Conservation (phyloP, 2,113 vertebrate species). For the Naja naja region DNA sequence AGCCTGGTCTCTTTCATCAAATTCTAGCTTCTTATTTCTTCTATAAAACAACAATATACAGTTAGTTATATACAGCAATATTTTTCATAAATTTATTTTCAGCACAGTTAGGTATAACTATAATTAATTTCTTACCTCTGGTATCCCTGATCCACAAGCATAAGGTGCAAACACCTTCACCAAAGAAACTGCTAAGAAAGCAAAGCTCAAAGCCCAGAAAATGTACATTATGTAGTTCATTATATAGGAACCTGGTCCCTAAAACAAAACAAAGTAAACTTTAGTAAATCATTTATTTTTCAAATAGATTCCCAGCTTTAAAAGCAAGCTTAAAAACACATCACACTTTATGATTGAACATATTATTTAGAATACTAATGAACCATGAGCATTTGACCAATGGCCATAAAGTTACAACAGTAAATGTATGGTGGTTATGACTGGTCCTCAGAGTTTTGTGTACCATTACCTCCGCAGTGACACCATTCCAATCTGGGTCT, state of each 20-base stretch:
- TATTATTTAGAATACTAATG: background rate
- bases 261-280: slow-evolving; percentile 31
- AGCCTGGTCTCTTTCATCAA: background rate
- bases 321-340: background rate
- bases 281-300: background rate
- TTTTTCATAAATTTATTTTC: background rate
- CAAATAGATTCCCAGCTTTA: background rate
- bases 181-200: slow-evolving; percentile 93
- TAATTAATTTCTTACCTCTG: slow-evolving; percentile 80
- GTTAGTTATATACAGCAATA: background rate
- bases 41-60: background rate
- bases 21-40: background rate
- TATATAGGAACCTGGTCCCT: slow-evolving; percentile 98
- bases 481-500: background rate
- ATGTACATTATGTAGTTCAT: slow-evolving; percentile 99
- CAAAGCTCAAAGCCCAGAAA: slow-evolving; percentile 96
- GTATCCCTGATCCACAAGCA: slow-evolving; percentile 96
- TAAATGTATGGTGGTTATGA: background rate
- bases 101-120: background rate
- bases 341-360: background rate
- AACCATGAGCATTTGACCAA: background rate
- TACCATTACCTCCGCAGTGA: background rate
- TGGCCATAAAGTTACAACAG: background rate
- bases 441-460: background rate
- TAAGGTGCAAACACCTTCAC: slow-evolving; percentile 98